Evolutionary conservation across 1,140 invertebrate species (phyloP).

Genomic region (Drosophila nikananu): DNA sequence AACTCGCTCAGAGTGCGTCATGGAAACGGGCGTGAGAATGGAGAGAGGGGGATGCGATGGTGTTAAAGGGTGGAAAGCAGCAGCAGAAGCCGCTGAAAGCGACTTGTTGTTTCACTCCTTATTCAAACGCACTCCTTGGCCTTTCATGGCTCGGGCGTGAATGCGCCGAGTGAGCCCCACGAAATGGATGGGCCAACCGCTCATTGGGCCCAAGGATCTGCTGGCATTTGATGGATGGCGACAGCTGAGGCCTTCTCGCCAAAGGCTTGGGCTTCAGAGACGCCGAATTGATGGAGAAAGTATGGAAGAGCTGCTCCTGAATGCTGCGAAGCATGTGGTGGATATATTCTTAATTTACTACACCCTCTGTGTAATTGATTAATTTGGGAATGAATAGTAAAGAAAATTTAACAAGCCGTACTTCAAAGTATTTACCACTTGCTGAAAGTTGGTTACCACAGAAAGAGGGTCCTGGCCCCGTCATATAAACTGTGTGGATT

Average conservation of each 20-base stretch:
- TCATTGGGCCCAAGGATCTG: slow-evolving; percentile 24
- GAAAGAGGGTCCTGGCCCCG: not conserved
- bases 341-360: slow-evolving; percentile 17
- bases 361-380: not conserved
- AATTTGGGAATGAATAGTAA: not conserved
- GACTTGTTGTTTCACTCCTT: slow-evolving; percentile 35
- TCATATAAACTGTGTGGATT: not conserved
- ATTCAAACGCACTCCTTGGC: slow-evolving; percentile 36
- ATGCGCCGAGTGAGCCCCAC: slow-evolving; percentile 29
- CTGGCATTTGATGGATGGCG: slow-evolving; percentile 47
- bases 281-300: slow-evolving; percentile 9
- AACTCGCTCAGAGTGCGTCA: slow-evolving; percentile 36
- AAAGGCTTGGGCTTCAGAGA: slow-evolving; percentile 16
- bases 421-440: not conserved
- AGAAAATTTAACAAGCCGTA: not conserved
- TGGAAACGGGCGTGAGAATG: slow-evolving; percentile 33
- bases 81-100: slow-evolving; percentile 11
- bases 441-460: not conserved
- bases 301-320: slow-evolving; percentile 4
- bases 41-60: not conserved
- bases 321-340: not conserved
- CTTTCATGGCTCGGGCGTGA: slow-evolving; percentile 50
- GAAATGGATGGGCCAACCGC: slow-evolving; percentile 34
- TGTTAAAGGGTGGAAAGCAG: slow-evolving; percentile 14
- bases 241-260: slow-evolving; percentile 29